Conservation (phyloP, 2,888 invertebrate genomes). For the Drosophila suboccidentalis region DNA sequence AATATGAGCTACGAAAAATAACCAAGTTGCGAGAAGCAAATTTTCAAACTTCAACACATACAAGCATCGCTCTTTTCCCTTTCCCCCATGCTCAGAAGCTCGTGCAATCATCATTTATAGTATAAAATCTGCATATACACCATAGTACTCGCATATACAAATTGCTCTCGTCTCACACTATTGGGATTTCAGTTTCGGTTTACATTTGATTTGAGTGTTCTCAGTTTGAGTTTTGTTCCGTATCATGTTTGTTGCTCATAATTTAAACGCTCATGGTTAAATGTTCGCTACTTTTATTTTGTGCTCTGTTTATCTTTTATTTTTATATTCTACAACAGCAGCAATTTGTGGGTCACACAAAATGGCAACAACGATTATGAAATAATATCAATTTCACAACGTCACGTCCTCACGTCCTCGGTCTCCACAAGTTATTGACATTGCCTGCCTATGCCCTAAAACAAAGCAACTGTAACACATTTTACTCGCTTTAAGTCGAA, state of each 20-base stretch:
- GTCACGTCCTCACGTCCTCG: slow-evolving; percentile 27
- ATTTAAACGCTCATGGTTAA: slow-evolving; percentile 41
- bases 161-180: slow-evolving; percentile 1
- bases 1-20: slow-evolving; percentile 18
- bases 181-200: slow-evolving; percentile 25
- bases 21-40: slow-evolving; percentile 8
- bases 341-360: slow-evolving; percentile 30
- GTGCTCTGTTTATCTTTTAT: neutral
- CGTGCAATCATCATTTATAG: slow-evolving; percentile 19
- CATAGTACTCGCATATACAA: neutral
- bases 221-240: slow-evolving; percentile 4
- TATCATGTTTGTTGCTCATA: slow-evolving; percentile 56
- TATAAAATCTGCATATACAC: slow-evolving; percentile 36
- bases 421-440: slow-evolving; percentile 39
- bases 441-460: slow-evolving; percentile 10
- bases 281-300: neutral
- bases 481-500: slow-evolving; percentile 36
- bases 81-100: neutral
- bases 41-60: slow-evolving; percentile 20
- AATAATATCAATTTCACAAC: slow-evolving; percentile 58
- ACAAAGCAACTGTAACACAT: slow-evolving; percentile 19
- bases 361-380: slow-evolving; percentile 40
- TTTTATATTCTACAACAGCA: slow-evolving; percentile 3
- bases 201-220: slow-evolving; percentile 35
- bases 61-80: neutral